Conservation (phyloP, 1,140 invertebrate genomes). For the Drosophila pachea region DNA sequence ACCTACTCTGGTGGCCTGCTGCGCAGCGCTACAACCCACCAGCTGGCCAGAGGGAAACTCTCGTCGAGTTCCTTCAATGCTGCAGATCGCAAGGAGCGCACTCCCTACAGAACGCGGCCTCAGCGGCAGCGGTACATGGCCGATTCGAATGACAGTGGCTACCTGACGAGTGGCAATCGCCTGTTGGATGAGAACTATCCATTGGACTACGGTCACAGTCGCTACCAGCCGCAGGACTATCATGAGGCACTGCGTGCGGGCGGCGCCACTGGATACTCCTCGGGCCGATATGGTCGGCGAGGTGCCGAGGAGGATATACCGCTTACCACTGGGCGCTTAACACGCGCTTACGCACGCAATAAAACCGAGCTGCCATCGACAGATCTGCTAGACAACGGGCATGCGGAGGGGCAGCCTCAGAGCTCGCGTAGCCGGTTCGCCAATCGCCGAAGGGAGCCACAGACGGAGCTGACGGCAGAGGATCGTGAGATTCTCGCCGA, state of each 20-base stretch:
- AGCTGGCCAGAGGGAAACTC: slow-evolving; percentile 79
- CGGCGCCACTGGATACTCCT: slow-evolving; percentile 63
- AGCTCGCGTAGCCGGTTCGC: slow-evolving; percentile 62
- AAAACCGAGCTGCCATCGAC: slow-evolving; percentile 45
- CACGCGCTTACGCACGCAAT: slow-evolving; percentile 55
- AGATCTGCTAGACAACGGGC: slow-evolving; percentile 27
- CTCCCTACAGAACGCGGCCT: slow-evolving; percentile 62
- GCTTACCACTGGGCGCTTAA: slow-evolving; percentile 23
- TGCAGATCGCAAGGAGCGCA: slow-evolving; percentile 72
- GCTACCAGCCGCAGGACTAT: slow-evolving; percentile 54
- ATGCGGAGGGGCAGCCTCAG: slow-evolving; percentile 31
- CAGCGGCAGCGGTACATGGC: slow-evolving; percentile 67
- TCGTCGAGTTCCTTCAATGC: slow-evolving; percentile 79
- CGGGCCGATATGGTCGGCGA: slow-evolving; percentile 47
- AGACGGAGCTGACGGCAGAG: slow-evolving; percentile 59
- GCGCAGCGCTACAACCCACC: slow-evolving; percentile 83
- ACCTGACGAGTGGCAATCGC: slow-evolving; percentile 55
- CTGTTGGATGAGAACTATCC: slow-evolving; percentile 71
- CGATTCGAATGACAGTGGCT: slow-evolving; percentile 64
- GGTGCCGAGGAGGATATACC: slow-evolving; percentile 36
- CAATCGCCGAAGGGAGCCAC: slow-evolving; percentile 58
- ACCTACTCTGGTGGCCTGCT: slow-evolving; percentile 79
- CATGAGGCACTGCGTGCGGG: slow-evolving; percentile 63
- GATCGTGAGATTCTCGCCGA: slow-evolving; percentile 67
- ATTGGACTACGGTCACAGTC: slow-evolving; percentile 56